These are phyloP conservation scores for Aldrovandia affinis DNA, from an alignment of 2,797 vertebrate species.

Conservation along the genomic window DNA sequence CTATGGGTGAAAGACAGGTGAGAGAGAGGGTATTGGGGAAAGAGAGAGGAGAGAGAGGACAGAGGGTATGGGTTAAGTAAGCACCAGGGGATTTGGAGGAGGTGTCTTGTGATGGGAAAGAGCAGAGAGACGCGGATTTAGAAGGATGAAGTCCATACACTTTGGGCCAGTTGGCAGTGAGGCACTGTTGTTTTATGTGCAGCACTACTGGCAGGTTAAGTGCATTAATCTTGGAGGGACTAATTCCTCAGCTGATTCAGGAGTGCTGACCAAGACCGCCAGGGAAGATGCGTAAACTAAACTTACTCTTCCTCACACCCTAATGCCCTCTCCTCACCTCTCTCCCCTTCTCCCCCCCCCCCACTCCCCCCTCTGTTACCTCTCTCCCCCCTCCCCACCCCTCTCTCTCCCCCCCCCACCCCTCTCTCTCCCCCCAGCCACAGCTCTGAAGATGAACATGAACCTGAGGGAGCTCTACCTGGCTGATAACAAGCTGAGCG, in stretches of 20 bases:
- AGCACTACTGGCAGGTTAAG: too few relatives aligned
- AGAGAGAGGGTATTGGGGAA: neutral
- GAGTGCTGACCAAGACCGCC: neutral
- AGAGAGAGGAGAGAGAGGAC: neutral
- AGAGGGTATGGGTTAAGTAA: neutral
- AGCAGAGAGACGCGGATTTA: neutral
- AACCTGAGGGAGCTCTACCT: slow-evolving; percentile 90
- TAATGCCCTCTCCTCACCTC: neutral
- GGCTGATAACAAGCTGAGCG: slow-evolving; percentile 92
- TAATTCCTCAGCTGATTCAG: neutral
- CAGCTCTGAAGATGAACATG: slow-evolving; percentile 96
- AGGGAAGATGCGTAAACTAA: neutral
- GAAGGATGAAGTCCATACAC: slow-evolving; percentile 22
- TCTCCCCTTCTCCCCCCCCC: slow-evolving; percentile 20
- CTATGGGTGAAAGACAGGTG: slow-evolving; percentile 48
- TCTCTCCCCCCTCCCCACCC: slow-evolving; percentile 18
- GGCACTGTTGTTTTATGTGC: too few relatives aligned
- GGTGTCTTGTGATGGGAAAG: neutral
- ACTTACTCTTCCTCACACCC: too few relatives aligned
- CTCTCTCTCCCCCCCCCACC: neutral
- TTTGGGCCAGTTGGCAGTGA: too few relatives aligned
- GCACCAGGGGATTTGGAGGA: neutral
- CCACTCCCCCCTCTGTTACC: neutral
- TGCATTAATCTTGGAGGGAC: too few relatives aligned
- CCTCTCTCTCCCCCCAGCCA: slow-evolving; percentile 68